Base-by-base conservation (phyloP, 2,113 vertebrate genomes). In the Eurypyga helias region DNA sequence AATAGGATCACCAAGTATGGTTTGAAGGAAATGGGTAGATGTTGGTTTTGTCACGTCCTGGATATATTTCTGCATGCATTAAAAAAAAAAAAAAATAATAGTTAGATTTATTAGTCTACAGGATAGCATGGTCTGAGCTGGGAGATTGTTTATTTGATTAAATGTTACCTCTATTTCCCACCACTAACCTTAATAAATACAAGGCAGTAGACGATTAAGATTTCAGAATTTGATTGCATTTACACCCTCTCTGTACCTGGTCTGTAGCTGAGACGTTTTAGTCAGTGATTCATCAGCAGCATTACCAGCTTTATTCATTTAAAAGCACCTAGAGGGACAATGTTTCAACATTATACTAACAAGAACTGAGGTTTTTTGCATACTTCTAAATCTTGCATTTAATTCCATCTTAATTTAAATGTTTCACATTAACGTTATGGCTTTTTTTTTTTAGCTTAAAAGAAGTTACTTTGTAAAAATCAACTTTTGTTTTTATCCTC, bases 1-100 rank as follows among this genome's bases (percentile, higher is more conserved):
- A 36, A 8, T 8, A 57, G 13, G 12, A 14, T 62, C 7, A 1
- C 11, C 0, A 9, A 51, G 51, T 26, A 21, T 0, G 2, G 8
- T 14, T 65, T 19, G 33, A 51, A 61, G 41, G 23, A 62, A 73
- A 61, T 7, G 13, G 3, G 43, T 11, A 45, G 34, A 19, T 23
- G 18, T 4, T 33, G 11, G 0, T 71, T 89, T 67, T 65, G 18
- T 31, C 16, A 5, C 0, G 1, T 81, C 26, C 23, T 65, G 31
- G 26, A 17, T 29, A 3, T 31, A 60, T 88, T 45, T 81, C 21
- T 36, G 24, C 24, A 26, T 19, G 14, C 20, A 36, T 9, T 75
- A 26, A 7, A 31, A 31, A 52, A 60, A 65, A 25, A n/a, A n/a
- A n/a, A n/a, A n/a, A n/a, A n/a, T 33, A 26, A 13, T 15, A 13